phyloP scores from a whole-genome alignment of 2,888 invertebrate species.

The Ernsta delagoae region DNA sequence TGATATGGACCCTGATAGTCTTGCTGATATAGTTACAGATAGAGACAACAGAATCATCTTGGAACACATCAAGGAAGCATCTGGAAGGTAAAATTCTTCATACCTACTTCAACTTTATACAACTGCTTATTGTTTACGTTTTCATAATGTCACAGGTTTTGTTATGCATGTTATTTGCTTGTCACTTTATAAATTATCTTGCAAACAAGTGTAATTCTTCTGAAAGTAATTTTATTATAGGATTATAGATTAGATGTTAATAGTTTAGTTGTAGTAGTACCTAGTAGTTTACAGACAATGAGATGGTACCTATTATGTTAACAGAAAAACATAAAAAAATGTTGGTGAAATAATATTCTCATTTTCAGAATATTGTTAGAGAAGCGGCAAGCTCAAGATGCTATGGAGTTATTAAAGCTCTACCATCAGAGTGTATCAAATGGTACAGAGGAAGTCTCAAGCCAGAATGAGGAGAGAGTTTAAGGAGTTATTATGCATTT shows the following conservation, averaged over 20 bases:
- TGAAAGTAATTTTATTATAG: too few relatives aligned
- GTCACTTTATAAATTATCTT: too few relatives aligned
- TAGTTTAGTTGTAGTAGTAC: too few relatives aligned
- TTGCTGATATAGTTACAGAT: conserved; percentile 91
- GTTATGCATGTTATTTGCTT: too few relatives aligned
- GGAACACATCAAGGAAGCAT: conserved; percentile 93
- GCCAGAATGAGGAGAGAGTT: conserved; percentile 77
- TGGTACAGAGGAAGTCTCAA: conserved; percentile 78
- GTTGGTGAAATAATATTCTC: too few relatives aligned
- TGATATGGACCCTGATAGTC: conserved; percentile 95
- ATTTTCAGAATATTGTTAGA: conserved; percentile 88
- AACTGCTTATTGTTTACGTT: too few relatives aligned
- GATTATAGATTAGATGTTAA: too few relatives aligned
- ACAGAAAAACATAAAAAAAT: too few relatives aligned
- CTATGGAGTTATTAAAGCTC: conserved; percentile 92
- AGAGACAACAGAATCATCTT: conserved; percentile 90
- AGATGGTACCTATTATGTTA: too few relatives aligned
- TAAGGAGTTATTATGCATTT: conserved; percentile 48
- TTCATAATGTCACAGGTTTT: background rate
- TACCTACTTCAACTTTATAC: too few relatives aligned
- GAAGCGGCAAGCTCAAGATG: conserved; percentile 94
- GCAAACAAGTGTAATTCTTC: too few relatives aligned
- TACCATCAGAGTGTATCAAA: conserved; percentile 86
- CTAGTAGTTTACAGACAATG: too few relatives aligned
- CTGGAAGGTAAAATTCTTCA: conserved; percentile 85